Evolutionary conservation across 2,888 invertebrate species (phyloP).

Genomic region (Phortica magna): DNA sequence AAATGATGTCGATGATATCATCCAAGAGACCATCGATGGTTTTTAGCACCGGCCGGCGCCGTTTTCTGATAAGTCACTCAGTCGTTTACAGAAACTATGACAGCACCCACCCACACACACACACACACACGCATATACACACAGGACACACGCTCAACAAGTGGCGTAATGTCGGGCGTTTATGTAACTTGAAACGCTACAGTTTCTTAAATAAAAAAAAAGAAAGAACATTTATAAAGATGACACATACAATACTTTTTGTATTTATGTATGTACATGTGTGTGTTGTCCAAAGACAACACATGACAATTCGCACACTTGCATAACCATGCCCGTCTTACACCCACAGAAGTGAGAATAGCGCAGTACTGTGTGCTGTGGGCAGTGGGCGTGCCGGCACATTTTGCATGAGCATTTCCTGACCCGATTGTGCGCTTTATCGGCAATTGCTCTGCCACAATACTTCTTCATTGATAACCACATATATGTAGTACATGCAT

Average conservation of each 20-base stretch:
- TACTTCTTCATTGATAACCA: background rate
- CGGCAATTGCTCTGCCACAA: background rate
- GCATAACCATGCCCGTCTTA: background rate
- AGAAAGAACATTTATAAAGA: background rate
- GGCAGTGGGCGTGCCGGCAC: background rate
- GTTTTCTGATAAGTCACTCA: background rate
- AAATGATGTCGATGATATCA: conserved; percentile 66
- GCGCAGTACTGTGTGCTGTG: no score
- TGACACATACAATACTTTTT: background rate
- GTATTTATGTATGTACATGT: background rate
- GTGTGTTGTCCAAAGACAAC: background rate
- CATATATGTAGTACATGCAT: no score
- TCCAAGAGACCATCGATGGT: conserved; percentile 31
- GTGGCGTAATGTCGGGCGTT: background rate
- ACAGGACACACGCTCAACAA: no score
- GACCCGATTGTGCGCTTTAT: background rate
- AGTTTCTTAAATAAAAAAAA: background rate
- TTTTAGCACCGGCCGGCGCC: background rate
- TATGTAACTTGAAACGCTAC: background rate
- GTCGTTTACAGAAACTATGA: background rate
- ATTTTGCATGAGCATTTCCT: background rate
- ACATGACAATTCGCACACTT: background rate
- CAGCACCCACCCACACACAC: no score
- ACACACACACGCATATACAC: no score
- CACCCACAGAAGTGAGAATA: no score